These are phyloP conservation scores for Toxostoma redivivum DNA, from an alignment of 2,113 vertebrate species.

Conservation along the genomic window DNA sequence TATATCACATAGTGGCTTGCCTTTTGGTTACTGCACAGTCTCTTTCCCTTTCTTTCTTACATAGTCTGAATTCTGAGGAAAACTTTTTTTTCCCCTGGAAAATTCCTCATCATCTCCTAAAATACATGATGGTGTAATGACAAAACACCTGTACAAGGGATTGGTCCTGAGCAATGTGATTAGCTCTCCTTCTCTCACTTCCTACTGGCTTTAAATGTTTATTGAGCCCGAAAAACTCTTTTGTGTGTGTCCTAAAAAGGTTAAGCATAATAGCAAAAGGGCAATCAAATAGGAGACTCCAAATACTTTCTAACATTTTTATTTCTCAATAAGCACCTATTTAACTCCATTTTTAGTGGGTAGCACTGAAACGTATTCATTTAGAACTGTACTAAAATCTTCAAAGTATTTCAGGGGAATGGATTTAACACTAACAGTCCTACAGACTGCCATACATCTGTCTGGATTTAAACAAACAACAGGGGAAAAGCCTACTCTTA, in stretches of 20 bases:
- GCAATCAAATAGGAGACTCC: background rate
- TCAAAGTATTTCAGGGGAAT: background rate
- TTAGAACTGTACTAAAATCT: background rate
- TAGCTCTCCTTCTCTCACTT: background rate
- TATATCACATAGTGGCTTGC: background rate
- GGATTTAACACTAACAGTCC: background rate
- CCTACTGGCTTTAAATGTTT: background rate
- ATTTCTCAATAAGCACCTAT: background rate
- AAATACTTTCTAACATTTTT: background rate
- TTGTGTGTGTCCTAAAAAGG: background rate
- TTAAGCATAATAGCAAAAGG: background rate
- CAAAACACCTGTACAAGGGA: background rate
- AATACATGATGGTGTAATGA: accelerated
- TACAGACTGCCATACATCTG: background rate
- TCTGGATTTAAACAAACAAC: background rate
- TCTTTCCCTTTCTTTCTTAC: background rate
- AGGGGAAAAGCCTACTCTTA: background rate
- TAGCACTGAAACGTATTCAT: background rate
- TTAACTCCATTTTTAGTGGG: background rate
- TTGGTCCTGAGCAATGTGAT: background rate
- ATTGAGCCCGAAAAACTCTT: background rate
- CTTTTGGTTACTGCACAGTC: background rate
- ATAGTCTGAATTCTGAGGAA: background rate
- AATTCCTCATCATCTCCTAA: background rate
- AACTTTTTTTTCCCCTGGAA: background rate